These are phyloP conservation scores for Tapirus indicus DNA, from an alignment of 2,797 vertebrate species.

Conservation along the genomic window DNA sequence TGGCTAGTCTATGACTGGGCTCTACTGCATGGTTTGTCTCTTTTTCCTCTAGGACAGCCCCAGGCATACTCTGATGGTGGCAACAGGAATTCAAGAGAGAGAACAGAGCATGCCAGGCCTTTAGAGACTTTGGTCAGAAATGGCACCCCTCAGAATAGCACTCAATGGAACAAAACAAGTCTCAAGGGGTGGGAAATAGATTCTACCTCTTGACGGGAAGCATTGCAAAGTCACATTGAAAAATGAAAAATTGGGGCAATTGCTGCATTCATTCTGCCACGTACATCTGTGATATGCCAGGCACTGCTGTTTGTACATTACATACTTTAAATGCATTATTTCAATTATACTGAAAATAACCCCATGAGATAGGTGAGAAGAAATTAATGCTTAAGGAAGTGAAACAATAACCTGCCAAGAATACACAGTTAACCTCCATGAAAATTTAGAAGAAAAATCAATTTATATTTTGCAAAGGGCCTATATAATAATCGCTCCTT, in stretches of 20 bases:
- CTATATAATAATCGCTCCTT: not conserved
- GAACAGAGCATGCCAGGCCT: not conserved
- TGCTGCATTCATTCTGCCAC: not conserved
- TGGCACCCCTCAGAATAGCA: not conserved
- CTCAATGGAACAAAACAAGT: not conserved
- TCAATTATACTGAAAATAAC: slow-evolving; percentile 19
- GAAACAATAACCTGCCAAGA: slow-evolving; percentile 6
- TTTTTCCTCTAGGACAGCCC: not conserved
- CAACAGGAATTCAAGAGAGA: not conserved
- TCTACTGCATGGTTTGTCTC: not conserved
- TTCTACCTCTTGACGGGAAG: not conserved
- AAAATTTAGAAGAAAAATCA: slow-evolving; percentile 46
- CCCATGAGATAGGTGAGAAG: not conserved
- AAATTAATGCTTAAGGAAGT: slow-evolving; percentile 37
- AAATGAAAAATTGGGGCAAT: slow-evolving; percentile 22
- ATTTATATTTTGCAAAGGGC: not conserved
- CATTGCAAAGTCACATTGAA: slow-evolving; percentile 4
- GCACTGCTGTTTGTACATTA: not conserved
- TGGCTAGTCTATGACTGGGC: not conserved
- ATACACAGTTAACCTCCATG: not conserved
- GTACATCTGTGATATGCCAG: not conserved
- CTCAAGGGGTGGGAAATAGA: not conserved
- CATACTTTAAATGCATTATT: slow-evolving; percentile 15
- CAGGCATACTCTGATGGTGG: not conserved
- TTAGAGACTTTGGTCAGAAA: not conserved